phyloP scores from a whole-genome alignment of 2,113 vertebrate species.

The Sinocyclocheilus grahami region DNA sequence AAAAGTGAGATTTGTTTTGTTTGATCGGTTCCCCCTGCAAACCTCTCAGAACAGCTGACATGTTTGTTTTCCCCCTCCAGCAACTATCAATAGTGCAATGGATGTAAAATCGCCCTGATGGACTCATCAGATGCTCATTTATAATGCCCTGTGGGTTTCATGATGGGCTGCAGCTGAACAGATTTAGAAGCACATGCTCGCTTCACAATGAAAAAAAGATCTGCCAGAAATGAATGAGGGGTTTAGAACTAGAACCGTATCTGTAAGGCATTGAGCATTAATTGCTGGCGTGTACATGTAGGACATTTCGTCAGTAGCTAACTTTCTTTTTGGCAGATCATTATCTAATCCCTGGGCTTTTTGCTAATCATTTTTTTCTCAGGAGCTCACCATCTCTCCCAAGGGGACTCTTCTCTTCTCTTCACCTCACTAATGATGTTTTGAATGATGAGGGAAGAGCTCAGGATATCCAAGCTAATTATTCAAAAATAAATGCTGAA shows the following conservation, averaged over 20 bases:
- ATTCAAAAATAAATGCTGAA: constrained; percentile 49
- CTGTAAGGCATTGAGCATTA: constrained; percentile 2
- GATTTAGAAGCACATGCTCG: not conserved
- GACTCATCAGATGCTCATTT: constrained; percentile 3
- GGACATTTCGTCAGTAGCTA: not conserved
- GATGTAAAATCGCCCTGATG: constrained; percentile 14
- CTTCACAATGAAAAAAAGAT: constrained; percentile 11
- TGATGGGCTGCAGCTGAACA: constrained; percentile 3
- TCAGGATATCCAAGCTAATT: constrained; percentile 33
- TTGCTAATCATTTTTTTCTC: constrained; percentile 23
- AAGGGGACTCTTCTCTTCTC: constrained; percentile 6
- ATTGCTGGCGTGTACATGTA: constrained; percentile 12
- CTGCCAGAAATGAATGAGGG: not conserved
- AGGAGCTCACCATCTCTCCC: constrained; percentile 38
- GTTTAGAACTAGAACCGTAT: not conserved
- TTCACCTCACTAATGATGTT: constrained; percentile 37
- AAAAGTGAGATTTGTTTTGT: not conserved
- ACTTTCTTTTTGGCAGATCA: constrained; percentile 24
- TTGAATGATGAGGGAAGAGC: constrained; percentile 37
- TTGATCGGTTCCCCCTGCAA: not conserved
- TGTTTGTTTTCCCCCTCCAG: constrained; percentile 16
- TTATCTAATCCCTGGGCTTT: constrained; percentile 28
- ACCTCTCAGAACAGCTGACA: not conserved
- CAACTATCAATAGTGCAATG: not conserved
- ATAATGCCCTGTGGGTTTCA: constrained; percentile 1